Evolutionary conservation across 2,888 invertebrate species (phyloP).

Genomic region (Dioctria linearis): DNA sequence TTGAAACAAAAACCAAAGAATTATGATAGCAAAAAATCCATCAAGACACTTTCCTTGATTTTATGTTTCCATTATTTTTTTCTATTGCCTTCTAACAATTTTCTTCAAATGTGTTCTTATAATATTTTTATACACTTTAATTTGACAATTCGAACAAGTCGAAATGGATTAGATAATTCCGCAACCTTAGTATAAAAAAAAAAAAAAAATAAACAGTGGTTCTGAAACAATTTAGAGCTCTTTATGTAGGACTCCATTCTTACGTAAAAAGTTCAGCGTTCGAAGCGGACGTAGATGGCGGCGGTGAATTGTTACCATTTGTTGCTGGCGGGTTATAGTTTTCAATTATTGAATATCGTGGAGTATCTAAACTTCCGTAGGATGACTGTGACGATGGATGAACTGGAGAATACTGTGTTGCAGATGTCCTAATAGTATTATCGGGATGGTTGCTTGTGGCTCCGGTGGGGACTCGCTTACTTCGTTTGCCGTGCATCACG

Average conservation of each 20-base stretch:
- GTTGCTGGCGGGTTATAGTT: constrained; percentile 22
- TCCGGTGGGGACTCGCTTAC: constrained; percentile 59
- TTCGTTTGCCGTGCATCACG: constrained; percentile 74
- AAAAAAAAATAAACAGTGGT: background rate
- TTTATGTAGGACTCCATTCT: background rate
- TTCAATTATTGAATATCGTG: constrained; percentile 29
- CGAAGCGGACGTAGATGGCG: constrained; percentile 55
- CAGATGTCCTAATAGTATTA: constrained; percentile 63
- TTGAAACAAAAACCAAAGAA: background rate
- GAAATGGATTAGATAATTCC: no score
- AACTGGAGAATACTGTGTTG: constrained; percentile 63
- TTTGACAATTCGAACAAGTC: no score
- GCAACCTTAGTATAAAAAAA: no score
- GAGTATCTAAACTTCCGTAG: constrained; percentile 65
- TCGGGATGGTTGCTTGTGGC: constrained; percentile 61
- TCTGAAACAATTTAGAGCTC: no score
- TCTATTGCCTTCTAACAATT: no score
- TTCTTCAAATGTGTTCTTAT: no score
- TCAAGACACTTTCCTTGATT: no score
- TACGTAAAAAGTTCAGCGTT: constrained; percentile 53
- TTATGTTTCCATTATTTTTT: no score
- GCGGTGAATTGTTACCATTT: constrained; percentile 31
- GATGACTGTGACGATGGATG: constrained; percentile 63
- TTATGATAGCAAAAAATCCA: no score
- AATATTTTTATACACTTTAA: no score